Evolutionary conservation across 2,797 vertebrate species (phyloP), one percentile per base, ranked within the genome.

Genomic region (Pangasius mekongensis): DNA sequence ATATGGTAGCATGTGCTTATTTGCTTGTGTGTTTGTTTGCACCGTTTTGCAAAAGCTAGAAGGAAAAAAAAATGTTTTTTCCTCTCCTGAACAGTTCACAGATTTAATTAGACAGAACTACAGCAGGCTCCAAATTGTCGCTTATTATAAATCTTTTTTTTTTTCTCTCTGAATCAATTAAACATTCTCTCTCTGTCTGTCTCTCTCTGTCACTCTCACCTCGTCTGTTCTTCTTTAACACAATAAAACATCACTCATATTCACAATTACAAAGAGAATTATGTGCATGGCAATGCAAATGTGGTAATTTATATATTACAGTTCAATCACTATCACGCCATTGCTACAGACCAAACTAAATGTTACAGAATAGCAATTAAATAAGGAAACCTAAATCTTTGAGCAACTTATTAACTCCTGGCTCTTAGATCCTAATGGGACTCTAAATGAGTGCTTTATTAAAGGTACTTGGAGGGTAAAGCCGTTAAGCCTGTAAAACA

Each of bases 81-180:
- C n/a, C 33, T 82, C 33, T 27, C 22, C 27, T 83, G 62, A 83
- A 66, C 66, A 66, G 27, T 30, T 66, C 60, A 66, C 39, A 83
- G 43, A 83, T 66, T 64, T 66, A 64, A 83, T 66, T 83, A 64
- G 49, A 83, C 81, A 83, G 60, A 83, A 82, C 22, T 47, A n/a
- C 56, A 60, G 20, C 20, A 82, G 33, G 24, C 58, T 43, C 36
- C 24, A 83, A 83, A 62, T 83, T 83, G 58, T 83, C 36, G 1
- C 58, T 83, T 64, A 64, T 83, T 83, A 18, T 43, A 16, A 58
- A 6, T 74, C 0, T 33, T 24, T 33, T 78, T 11, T 30, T 82
- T 3, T 43, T 8, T 5, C 30, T 36, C 22, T 27, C n/a, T 22
- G 78, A 82, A 82, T 82, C 30, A 58, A 58, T 80, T 80, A 80